Percentiles rank a stretch among this genome's conserved stretches.
phyloP scores from a whole-genome alignment of 2,888 invertebrate species.

The Gisinianus flammeolus region DNA sequence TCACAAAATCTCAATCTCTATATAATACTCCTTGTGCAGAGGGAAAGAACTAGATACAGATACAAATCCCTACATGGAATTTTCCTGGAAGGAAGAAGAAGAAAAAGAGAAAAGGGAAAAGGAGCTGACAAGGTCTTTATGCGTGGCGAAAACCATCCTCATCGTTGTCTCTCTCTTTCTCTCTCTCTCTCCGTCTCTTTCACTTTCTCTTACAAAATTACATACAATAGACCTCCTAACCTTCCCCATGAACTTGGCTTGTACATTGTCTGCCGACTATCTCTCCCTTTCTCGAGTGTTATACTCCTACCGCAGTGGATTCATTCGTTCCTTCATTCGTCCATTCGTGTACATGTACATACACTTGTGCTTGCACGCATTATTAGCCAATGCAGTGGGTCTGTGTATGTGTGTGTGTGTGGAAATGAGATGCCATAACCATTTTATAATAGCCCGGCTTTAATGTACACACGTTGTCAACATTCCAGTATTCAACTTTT shows the following conservation, averaged over 20 bases:
- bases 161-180: background rate
- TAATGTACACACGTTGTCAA: no score
- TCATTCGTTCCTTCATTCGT: no score
- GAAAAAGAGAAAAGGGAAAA: constrained; percentile 2
- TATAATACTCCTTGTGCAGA: background rate
- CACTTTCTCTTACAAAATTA: background rate
- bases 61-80: no score
- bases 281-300: background rate
- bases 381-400: no score
- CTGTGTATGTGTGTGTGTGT: no score
- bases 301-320: background rate
- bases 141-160: no score
- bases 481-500: no score
- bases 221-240: constrained; percentile 5
- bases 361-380: background rate
- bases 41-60: no score
- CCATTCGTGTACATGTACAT: background rate
- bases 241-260: background rate
- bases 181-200: background rate
- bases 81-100: constrained; percentile 3
- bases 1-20: no score
- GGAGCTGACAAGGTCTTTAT: background rate
- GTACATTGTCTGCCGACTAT: background rate
- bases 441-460: no score
- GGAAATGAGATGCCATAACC: no score